Evolutionary conservation across 2,113 vertebrate species (phyloP), one percentile per base, ranked within the genome.

Genomic region (Orientallactaga bullata): DNA sequence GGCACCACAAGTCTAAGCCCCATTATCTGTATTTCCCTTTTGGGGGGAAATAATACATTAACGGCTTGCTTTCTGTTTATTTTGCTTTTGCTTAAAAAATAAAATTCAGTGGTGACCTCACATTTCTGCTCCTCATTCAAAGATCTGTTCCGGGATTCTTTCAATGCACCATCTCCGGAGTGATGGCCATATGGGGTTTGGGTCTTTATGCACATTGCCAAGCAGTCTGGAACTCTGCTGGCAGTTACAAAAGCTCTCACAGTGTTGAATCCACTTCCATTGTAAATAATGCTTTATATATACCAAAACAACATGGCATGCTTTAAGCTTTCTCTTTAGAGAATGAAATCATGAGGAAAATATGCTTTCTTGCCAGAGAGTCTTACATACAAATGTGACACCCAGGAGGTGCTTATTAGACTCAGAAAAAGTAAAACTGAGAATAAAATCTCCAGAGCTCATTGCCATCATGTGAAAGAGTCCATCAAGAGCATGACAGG

Each of bases 1-100:
- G 97, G 98, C 98, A 97, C 85, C 92, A 78, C 55, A 93, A 91
- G 81, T 88, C 69, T 89, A 93, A 97, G 89, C 58, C 82, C 94
- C 85, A 95, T 95, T 95, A 95, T 93, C 85, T 77, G 39, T 84
- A 71, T 90, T 91, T 86, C 94, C 68, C 86, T 96, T 97, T 97
- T 37, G 91, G 84, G 91, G 93, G 96, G 97, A 98, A 98, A 96
- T 23, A 92, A 98, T 98, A 97, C 93, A 97, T 98, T 97, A 97
- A 93, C 79, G 39, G 88, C 60, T 97, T 96, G 91, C 89, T 97
- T 97, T 97, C 90, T 98, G 96, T 98, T 98, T 98, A 97, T 97
- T 96, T 98, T 97, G 96, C 90, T 97, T 97, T 97, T 97, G 93
- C 89, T 98, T 96, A 90, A 96, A 94, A 92, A 95, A 94, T 96